phyloP scores from a whole-genome alignment of 2,113 vertebrate genomes.

The Eudorcas thomsonii region DNA sequence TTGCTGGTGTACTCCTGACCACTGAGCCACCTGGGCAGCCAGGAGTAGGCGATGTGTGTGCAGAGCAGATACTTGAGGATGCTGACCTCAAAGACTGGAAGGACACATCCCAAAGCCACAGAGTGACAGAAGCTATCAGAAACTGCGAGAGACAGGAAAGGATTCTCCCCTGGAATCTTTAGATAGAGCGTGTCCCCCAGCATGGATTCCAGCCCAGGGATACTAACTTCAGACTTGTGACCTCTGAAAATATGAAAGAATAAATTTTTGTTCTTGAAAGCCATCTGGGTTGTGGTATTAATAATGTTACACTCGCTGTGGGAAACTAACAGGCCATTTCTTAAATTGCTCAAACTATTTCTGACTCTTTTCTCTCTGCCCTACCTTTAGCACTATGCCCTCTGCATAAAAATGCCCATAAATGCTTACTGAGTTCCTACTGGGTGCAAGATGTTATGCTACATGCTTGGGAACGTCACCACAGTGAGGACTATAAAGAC shows the following conservation, averaged over 20 bases:
- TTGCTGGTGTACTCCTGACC: neutral
- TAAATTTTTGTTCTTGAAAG: neutral
- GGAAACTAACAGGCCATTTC: neutral
- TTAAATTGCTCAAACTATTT: neutral
- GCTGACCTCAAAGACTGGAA: neutral
- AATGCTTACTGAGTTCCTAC: neutral
- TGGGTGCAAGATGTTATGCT: neutral
- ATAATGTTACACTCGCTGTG: neutral
- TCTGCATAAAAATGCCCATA: neutral
- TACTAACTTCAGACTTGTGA: neutral
- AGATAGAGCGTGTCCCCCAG: accelerated
- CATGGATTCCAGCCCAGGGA: neutral
- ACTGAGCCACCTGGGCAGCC: too few species aligned
- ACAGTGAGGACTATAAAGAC: neutral
- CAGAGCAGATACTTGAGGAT: neutral
- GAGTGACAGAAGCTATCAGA: neutral
- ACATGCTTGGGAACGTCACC: neutral
- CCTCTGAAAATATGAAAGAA: neutral
- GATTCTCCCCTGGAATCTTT: neutral
- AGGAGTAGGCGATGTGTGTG: neutral
- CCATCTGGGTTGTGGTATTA: neutral
- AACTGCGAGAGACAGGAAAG: neutral
- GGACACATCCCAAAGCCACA: neutral
- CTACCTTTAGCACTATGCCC: neutral
- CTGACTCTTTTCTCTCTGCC: neutral